Evolutionary conservation across 2,113 vertebrate species (phyloP).

Genomic region (Bubalus kerabau): DNA sequence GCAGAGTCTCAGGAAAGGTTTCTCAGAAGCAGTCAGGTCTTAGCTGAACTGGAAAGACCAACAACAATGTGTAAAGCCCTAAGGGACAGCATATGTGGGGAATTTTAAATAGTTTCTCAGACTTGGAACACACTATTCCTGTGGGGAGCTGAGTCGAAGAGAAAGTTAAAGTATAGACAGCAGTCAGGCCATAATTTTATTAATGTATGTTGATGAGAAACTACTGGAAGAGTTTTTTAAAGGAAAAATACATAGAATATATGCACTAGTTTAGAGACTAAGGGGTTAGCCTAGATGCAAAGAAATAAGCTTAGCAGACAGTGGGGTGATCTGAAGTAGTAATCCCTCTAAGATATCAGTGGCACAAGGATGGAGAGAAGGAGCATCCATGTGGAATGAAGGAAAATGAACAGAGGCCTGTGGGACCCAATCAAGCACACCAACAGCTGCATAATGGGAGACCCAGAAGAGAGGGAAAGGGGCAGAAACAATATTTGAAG

Average conservation of each 20-base stretch:
- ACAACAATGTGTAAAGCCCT: not conserved
- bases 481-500: not conserved
- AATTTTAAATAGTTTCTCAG: not conserved
- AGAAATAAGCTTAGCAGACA: slow-evolving; percentile 1
- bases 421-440: not conserved
- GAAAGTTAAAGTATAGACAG: not conserved
- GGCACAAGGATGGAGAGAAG: not conserved
- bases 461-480: not conserved
- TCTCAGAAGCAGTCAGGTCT: not conserved
- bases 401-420: not conserved
- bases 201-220: not conserved
- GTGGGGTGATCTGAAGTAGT: not conserved
- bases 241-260: not conserved
- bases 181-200: not conserved
- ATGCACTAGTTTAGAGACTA: not conserved
- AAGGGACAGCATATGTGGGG: not conserved
- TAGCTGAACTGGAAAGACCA: not conserved
- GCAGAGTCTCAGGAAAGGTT: not conserved
- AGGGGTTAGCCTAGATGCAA: not conserved
- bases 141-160: not conserved
- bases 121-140: not conserved
- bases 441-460: not conserved
- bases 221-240: not conserved
- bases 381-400: not conserved
- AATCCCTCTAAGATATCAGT: not conserved